These are phyloP conservation scores for Prunella himalayana DNA, from an alignment of 2,113 vertebrate species.

Conservation along the genomic window DNA sequence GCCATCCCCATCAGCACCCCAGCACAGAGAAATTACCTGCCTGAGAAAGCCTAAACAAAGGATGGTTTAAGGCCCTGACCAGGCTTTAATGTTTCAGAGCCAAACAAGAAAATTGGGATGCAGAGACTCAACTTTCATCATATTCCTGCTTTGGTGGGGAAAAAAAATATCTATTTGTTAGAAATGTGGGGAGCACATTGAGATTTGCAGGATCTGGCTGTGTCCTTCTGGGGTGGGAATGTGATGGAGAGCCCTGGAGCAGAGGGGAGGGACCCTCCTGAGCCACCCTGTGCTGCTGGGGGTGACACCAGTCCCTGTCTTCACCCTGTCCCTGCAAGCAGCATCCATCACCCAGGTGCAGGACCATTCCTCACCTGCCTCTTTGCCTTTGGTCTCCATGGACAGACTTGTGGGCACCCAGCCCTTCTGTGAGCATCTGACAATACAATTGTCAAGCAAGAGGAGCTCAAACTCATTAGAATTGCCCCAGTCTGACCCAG, in stretches of 20 bases:
- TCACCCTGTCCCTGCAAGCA: rapidly evolving
- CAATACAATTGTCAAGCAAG: background rate
- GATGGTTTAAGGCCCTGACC: background rate
- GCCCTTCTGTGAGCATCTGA: background rate
- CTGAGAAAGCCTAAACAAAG: background rate
- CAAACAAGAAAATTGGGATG: background rate
- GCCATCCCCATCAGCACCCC: background rate
- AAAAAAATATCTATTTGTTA: background rate
- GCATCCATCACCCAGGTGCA: rapidly evolving
- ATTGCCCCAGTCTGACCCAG: background rate
- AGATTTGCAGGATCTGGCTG: background rate
- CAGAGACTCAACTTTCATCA: background rate
- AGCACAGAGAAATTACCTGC: background rate
- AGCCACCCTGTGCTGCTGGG: background rate
- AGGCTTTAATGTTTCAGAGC: background rate
- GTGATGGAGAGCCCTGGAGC: background rate
- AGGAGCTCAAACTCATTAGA: background rate
- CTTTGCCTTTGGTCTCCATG: background rate
- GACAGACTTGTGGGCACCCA: background rate
- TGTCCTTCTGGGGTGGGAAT: background rate
- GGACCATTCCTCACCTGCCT: rapidly evolving
- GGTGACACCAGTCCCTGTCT: background rate
- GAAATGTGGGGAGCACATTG: rapidly evolving
- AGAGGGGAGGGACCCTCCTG: background rate
- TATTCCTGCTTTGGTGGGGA: background rate